A percentile compares a stretch with the other conserved stretches of the same genome.
Conservation (phyloP, 2,797 vertebrate genomes). For the Rhynchonycteris naso region DNA sequence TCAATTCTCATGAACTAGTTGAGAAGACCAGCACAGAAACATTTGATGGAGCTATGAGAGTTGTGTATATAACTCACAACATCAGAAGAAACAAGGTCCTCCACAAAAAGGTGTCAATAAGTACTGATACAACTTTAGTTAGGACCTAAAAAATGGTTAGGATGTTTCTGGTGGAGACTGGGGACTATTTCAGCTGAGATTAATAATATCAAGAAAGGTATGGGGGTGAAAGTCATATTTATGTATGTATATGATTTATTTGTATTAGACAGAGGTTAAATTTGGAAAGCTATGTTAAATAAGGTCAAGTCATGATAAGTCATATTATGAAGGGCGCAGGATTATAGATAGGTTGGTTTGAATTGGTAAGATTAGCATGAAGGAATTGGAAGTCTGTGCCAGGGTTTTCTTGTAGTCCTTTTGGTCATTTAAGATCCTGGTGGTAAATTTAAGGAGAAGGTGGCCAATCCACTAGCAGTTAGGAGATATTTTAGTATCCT, state of each 20-base stretch:
- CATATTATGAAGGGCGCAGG: background rate
- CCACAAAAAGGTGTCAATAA: background rate
- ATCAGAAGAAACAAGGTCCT: background rate
- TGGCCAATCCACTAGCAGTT: background rate
- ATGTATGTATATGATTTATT: background rate
- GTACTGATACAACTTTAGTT: background rate
- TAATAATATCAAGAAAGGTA: background rate
- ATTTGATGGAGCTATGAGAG: background rate
- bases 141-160: background rate
- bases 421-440: background rate
- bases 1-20: background rate
- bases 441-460: background rate
- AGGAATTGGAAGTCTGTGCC: background rate
- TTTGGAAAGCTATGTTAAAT: background rate
- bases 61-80: background rate
- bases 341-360: background rate
- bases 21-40: background rate
- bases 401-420: background rate
- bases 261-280: background rate
- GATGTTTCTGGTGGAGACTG: background rate
- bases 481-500: background rate
- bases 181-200: background rate
- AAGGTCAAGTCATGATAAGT: background rate
- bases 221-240: background rate
- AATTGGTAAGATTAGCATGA: background rate